A percentile compares a stretch with the other conserved stretches of the same genome.
These are phyloP conservation scores for Lathamus discolor DNA, from an alignment of 2,113 vertebrate species.

Conservation along the genomic window DNA sequence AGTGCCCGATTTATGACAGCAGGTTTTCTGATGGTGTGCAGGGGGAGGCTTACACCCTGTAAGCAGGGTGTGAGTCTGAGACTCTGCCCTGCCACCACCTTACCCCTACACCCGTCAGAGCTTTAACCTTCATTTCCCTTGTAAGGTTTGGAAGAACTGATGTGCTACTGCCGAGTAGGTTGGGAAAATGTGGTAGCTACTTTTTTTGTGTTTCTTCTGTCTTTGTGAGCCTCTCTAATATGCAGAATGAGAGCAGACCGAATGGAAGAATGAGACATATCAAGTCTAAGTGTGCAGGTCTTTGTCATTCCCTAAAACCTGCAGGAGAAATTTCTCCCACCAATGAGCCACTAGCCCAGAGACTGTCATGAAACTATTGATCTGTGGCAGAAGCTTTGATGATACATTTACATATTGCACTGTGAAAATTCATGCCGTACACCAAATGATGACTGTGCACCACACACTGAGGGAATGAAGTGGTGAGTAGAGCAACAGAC, in stretches of 20 bases:
- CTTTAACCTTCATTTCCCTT: background rate
- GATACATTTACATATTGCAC: background rate
- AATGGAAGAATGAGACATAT: background rate
- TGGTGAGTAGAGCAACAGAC: background rate
- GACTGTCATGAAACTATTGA: background rate
- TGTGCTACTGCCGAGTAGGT: background rate
- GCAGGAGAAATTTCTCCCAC: background rate
- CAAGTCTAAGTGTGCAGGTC: background rate
- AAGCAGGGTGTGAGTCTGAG: background rate
- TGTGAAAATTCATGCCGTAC: background rate
- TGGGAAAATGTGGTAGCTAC: background rate
- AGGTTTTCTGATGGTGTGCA: background rate
- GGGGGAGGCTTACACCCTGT: background rate
- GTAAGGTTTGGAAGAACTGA: background rate
- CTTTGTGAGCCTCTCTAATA: background rate
- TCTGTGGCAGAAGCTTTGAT: background rate
- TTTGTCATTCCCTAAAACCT: background rate
- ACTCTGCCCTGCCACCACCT: background rate
- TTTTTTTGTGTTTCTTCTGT: background rate
- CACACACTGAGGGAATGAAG: background rate
- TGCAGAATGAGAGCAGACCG: background rate
- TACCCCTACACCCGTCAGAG: background rate
- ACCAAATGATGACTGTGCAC: background rate
- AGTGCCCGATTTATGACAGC: rapidly evolving
- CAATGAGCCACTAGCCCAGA: background rate